A percentile compares a stretch with the other conserved stretches of the same genome.
Conservation (phyloP, 2,888 invertebrate species). For the Heliconius ethilla region DNA sequence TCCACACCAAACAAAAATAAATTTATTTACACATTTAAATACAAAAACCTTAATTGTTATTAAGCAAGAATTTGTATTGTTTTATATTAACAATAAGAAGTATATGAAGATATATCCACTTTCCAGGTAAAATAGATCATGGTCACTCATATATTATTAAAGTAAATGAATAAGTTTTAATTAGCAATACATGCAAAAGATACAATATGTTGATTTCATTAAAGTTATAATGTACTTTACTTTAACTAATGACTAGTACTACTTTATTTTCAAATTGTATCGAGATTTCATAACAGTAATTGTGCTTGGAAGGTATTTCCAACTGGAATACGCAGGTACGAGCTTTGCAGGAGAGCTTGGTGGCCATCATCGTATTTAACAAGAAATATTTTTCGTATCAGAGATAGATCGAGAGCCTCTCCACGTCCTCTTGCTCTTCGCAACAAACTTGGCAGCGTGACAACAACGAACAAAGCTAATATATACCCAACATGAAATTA, state of each 20-base stretch:
- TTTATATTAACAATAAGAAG: not conserved
- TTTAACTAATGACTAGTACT: not conserved
- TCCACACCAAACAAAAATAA: no score
- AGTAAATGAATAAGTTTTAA: constrained; percentile 2
- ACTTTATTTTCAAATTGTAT: not conserved
- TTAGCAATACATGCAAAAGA: not conserved
- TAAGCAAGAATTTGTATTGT: not conserved
- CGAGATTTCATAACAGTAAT: not conserved
- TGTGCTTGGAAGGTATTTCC: not conserved
- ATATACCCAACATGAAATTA: constrained; percentile 48
- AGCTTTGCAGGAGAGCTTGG: not conserved
- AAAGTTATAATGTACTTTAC: no score
- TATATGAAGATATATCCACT: not conserved
- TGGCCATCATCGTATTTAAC: not conserved
- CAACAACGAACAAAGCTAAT: constrained; percentile 49
- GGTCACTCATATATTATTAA: not conserved
- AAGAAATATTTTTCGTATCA: constrained; percentile 1
- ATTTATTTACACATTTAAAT: not conserved
- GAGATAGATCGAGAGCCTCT: constrained; percentile 27
- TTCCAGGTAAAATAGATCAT: not conserved
- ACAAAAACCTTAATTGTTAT: constrained; percentile 1
- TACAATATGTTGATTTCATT: not conserved
- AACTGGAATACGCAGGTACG: not conserved
- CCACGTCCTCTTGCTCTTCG: constrained; percentile 37
- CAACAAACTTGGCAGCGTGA: constrained; percentile 52